phyloP scores from a whole-genome alignment of 23 tunicate genomes.

The Trididemnum miniatum region DNA sequence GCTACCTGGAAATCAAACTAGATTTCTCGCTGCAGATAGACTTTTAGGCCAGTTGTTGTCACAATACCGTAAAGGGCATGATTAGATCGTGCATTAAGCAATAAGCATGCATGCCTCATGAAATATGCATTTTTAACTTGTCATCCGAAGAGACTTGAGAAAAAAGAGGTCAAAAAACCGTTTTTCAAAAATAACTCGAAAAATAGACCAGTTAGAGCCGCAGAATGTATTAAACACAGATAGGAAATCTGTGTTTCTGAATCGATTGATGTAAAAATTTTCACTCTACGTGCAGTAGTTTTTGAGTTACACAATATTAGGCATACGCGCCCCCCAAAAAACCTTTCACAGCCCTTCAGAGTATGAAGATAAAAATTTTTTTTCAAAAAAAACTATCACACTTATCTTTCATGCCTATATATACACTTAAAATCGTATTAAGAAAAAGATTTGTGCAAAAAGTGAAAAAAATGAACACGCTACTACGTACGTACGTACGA shows the following conservation, averaged over 20 bases:
- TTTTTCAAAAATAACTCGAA: neutral
- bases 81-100: too few species aligned
- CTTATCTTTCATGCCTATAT: neutral
- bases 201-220: neutral
- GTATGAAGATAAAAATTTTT: neutral
- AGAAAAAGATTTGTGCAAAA: neutral
- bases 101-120: too few species aligned
- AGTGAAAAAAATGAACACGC: neutral
- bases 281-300: constrained; percentile 1
- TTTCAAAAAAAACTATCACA: neutral
- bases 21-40: neutral
- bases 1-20: neutral
- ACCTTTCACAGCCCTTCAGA: neutral
- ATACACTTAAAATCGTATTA: neutral
- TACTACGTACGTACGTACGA: too few species aligned
- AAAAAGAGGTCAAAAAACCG: neutral
- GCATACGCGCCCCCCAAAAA: constrained; percentile 1
- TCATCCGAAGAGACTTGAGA: too few species aligned
- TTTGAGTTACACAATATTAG: neutral
- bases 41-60: neutral
- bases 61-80: too few species aligned
- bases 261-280: constrained; percentile 10
- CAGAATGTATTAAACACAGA: constrained; percentile 1
- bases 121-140: too few species aligned
- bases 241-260: constrained; percentile 11